Evolutionary conservation across 2,797 vertebrate genomes (phyloP).

Genomic region (Phataginus tetradactyla): DNA sequence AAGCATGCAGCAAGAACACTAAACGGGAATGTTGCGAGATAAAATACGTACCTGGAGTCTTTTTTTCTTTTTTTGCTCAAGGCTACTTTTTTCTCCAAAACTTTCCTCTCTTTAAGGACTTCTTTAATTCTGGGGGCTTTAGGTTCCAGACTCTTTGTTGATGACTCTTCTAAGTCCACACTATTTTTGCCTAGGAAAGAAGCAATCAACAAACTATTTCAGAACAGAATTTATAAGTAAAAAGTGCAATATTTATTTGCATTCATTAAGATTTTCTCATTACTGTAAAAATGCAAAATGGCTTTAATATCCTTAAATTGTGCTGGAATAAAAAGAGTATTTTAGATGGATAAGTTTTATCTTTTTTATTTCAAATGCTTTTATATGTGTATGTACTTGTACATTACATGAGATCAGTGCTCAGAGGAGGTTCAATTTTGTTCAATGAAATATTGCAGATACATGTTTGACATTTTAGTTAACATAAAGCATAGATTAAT

Average conservation of each 20-base stretch:
- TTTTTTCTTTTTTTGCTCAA: constrained; percentile 95
- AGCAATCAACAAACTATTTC: constrained; percentile 48
- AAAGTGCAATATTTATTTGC: neutral
- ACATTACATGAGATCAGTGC: neutral
- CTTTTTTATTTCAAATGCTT: neutral
- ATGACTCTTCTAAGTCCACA: constrained; percentile 81
- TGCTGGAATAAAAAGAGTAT: constrained; percentile 30
- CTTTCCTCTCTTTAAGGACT: constrained; percentile 96
- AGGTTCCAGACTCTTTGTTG: constrained; percentile 78
- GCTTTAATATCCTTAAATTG: neutral
- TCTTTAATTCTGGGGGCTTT: constrained; percentile 93
- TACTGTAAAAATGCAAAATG: constrained; percentile 35
- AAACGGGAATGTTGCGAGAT: neutral
- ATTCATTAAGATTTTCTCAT: constrained; percentile 45
- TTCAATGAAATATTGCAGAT: neutral
- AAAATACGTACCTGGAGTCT: constrained; percentile 90
- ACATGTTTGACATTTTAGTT: constrained; percentile 7
- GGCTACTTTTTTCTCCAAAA: constrained; percentile 98
- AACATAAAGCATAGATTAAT: neutral
- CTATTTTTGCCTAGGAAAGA: constrained; percentile 83
- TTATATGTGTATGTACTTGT: neutral
- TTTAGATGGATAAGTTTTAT: neutral
- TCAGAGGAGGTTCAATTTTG: neutral
- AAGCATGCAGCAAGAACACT: neutral
- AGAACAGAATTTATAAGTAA: constrained; percentile 4